Evolutionary conservation across 2,113 vertebrate genomes (phyloP), one percentile per base, ranked within the genome.

Genomic region (Tupaia chinensis): DNA sequence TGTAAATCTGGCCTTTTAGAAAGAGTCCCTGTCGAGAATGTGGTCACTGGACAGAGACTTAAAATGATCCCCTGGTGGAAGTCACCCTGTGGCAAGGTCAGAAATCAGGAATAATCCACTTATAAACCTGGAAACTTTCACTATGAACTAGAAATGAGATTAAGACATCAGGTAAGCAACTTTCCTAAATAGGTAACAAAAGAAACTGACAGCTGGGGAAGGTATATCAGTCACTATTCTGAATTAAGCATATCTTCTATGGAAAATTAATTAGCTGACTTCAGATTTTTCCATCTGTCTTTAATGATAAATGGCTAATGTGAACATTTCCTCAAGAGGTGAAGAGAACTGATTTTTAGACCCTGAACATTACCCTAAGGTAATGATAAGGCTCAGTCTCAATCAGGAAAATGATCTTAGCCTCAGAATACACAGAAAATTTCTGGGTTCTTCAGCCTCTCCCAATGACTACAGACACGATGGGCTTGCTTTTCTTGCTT

Each of bases 161-260:
- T 54, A 87, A 76, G 15, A 93, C 83, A 25, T 86, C 87, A 97
- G 53, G 86, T 53, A 69, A 96, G 68, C 68, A 91, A 77, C 3
- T 15, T 93, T 85, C 82, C 54, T 19, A 93, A 95, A 58, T 16
- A 93, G 73, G 61, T 91, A 80, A 97, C 29, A 74, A 60, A 83
- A 92, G 10, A 93, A 92, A 87, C 14, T 25, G 58, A 87, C 79
- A 94, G 56, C 32, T 61, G 66, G 58, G 25, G 19, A 93, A 63
- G 54, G 54, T 92, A 74, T 89, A 53, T 54, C 70, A 95, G 66
- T 79, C 73, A 70, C 16, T 79, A 34, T 83, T 80, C 81, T 56
- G 72, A 66, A 22, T 60, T 76, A 73, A 93, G 61, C n/a, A 0
- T 58, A 94, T n/a, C 69, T 87, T 94, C 58, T 53, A 60, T 1